Percentiles rank a stretch among this genome's conserved stretches.
Evolutionary conservation across 2,113 vertebrate genomes (phyloP).

Genomic region (Pteruthius melanotis): DNA sequence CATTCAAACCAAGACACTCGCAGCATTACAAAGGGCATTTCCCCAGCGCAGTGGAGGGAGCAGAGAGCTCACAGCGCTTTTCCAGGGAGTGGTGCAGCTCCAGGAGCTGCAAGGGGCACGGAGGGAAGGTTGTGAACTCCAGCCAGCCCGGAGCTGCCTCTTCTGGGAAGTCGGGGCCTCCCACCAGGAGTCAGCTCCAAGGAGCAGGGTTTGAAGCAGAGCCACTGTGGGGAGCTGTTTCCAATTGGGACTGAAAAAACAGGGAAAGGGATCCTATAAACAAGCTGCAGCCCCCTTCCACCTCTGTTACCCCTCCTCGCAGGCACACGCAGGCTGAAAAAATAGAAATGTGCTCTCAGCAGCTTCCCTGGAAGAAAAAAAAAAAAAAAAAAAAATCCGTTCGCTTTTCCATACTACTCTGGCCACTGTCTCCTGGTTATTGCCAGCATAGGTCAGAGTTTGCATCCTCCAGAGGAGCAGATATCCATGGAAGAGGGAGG

Average conservation of each 20-base stretch:
- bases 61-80: background rate
- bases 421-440: background rate
- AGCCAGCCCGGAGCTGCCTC: background rate
- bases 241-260: background rate
- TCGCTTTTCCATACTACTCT: background rate
- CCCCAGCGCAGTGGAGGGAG: background rate
- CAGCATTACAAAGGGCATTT: background rate
- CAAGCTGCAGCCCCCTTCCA: background rate
- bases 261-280: background rate
- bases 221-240: constrained; percentile 14
- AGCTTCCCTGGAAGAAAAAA: background rate
- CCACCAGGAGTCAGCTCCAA: background rate
- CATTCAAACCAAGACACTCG: background rate
- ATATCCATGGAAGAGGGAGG: background rate
- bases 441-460: rapidly evolving
- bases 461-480: background rate
- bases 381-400: background rate
- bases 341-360: background rate
- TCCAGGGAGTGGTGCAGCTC: background rate
- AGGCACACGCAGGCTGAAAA: background rate
- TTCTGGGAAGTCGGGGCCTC: constrained; percentile 24
- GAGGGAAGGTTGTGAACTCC: background rate
- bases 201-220: background rate
- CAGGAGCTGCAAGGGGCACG: background rate
- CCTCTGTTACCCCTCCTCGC: background rate